Evolutionary conservation across 1,140 invertebrate genomes (phyloP), one percentile per base, ranked within the genome.

Genomic region (Drosophila ironensis): DNA sequence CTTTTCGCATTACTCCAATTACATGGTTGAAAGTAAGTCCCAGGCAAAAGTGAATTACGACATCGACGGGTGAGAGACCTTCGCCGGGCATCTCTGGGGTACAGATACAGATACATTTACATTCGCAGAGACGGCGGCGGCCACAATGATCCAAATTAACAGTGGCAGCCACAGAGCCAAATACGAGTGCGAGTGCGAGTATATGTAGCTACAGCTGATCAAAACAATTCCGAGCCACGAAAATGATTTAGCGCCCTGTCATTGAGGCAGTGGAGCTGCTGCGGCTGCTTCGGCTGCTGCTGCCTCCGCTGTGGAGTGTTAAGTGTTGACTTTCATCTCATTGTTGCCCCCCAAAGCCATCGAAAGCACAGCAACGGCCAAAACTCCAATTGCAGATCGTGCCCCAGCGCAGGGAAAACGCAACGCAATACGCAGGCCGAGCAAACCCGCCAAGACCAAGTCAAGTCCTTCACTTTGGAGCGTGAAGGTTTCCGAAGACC

Each of bases 291-390:
- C 16, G 7, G 22, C 12, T 19, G 48, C 27, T 27, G 60, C 20
- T 27, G 19, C 30, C 37, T 44, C 45, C 40, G 51, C 37, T 33
- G 42, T 61, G 47, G 51, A 73, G 78, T 70, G 73, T 82, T 72
- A 72, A 84, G 80, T 84, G 80, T 84, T 86, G 80, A 84, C 80
- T 84, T 84, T 84, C 80, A 86, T 84, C 80, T 86, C 67, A 50
- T 54, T 61, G 80, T 28, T 64, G 42, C 41, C 60, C 41, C 40
- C 57, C 38, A 37, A 42, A 12, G n/a, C 22, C 12, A 11, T 33
- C 52, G 19, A 54, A 40, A 12, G 22, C 59, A 9, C 16, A 11
- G n/a, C n/a, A 28, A 42, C 14, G 19, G 22, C 16, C 27, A 22
- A 19, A 38, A 42, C 66, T 50, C 64, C 44, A 50, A 59, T 59